Base-by-base conservation (phyloP, 2,888 invertebrate genomes). In the Vandiemenella viatica region DNA sequence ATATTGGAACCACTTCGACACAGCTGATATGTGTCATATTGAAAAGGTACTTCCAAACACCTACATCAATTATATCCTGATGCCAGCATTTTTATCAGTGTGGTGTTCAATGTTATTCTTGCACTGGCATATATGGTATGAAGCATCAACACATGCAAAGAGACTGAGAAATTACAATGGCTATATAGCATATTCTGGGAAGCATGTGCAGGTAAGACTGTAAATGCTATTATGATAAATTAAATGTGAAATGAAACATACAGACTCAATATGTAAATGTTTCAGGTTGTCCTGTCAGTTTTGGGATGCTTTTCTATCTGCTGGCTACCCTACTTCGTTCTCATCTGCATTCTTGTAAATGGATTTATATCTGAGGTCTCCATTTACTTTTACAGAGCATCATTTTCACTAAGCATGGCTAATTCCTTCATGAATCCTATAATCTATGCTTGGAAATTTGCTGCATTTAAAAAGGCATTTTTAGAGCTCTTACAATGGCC, bases 371-470 rank as follows among this genome's bases (percentile, higher is more conserved):
- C 49, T 18, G 26, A 45, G 7, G 55, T 55, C 21, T 53, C 56
- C 4, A 49, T 55, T 3, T 66, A 73, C 50, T 65, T 76, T 38
- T 82, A 82, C 65, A 77, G 77, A 57, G 69, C 71, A 15, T 75
- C 79, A 45, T 79, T 81, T 52, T 77, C 81, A 3, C 69, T 87
- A 54, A 85, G 85, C 19, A 80, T 86, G 71, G 75, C 79, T 46
- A 86, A 86, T 65, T 86, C 85, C 8, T 82, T 82, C 21, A 75
- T 85, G 60, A 87, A 87, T 66, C 86, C 87, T 0, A 68, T 86
- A 41, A 85, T 86, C 58, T 87, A 87, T 67, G 84, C 84, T 23
- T 87, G 87, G 86, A 87, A 87, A 64, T 86, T 85, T 63, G 72
- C 77, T 6, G 83, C 79, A 54, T 86, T 85, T 62, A 75, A 85